These are phyloP conservation scores for Centruroides vittatus DNA, from an alignment of 1,140 invertebrate species.

Conservation along the genomic window DNA sequence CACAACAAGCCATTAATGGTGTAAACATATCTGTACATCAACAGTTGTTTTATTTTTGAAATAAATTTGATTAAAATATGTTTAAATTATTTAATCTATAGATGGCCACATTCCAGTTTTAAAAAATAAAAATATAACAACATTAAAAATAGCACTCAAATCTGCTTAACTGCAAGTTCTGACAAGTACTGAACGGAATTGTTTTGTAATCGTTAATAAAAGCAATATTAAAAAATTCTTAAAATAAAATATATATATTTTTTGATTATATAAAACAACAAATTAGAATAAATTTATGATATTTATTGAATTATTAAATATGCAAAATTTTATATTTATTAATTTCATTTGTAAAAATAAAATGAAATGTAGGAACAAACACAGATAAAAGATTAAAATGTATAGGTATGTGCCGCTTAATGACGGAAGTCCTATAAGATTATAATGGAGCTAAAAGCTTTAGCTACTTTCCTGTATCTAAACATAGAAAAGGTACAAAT, in stretches of 20 bases:
- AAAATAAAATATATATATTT: too few species aligned
- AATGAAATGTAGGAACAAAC: too few species aligned
- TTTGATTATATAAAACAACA: too few species aligned
- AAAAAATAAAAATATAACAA: not conserved
- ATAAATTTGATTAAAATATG: not conserved
- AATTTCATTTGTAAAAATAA: not conserved
- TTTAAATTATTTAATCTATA: not conserved
- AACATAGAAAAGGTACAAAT: too few species aligned
- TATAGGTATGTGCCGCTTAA: too few species aligned
- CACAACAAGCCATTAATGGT: constrained; percentile 37
- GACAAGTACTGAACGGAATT: not conserved
- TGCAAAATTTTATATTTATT: not conserved
- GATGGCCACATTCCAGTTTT: too few species aligned
- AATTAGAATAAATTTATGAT: too few species aligned
- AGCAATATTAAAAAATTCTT: not conserved
- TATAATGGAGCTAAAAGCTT: not conserved
- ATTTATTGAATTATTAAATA: too few species aligned
- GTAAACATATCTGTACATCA: constrained; percentile 32
- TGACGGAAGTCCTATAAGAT: not conserved
- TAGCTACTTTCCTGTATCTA: too few species aligned
- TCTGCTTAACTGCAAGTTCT: not conserved
- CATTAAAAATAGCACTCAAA: not conserved
- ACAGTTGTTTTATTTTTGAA: not conserved
- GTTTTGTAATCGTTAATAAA: not conserved
- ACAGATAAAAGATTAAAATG: too few species aligned